Conservation (phyloP, 2,113 vertebrate species). For the Pteronura brasiliensis region DNA sequence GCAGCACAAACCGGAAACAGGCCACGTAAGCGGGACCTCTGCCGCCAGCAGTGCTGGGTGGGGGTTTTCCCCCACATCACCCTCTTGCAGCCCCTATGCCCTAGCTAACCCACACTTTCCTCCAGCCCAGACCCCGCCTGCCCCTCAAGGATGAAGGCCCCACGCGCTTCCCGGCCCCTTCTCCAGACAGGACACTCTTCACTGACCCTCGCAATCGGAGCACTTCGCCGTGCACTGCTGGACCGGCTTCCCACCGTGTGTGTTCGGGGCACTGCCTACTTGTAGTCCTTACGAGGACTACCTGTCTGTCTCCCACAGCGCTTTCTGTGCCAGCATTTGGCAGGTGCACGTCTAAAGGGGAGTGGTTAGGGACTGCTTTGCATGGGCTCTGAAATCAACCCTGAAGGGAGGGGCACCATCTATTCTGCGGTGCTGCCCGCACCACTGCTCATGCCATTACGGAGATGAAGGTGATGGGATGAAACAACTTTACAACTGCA, state of each 20-base stretch:
- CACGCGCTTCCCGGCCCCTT: background rate
- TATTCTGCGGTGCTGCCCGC: background rate
- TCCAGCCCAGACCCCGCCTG: too few species aligned
- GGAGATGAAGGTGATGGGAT: background rate
- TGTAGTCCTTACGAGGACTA: background rate
- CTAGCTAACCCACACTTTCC: background rate
- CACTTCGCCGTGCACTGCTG: background rate
- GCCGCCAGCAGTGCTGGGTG: background rate
- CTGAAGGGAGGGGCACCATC: too few species aligned
- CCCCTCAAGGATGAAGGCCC: background rate
- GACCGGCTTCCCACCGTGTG: background rate
- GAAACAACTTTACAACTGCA: background rate
- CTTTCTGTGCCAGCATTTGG: background rate
- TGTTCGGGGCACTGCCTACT: background rate
- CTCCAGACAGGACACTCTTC: background rate
- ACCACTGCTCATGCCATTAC: background rate
- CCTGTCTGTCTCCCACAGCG: background rate
- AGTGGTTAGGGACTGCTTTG: background rate
- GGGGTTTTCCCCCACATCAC: background rate
- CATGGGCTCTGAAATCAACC: background rate
- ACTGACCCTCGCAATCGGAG: background rate
- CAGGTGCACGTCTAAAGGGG: background rate
- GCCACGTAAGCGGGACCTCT: background rate
- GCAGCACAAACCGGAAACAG: background rate
- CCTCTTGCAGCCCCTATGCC: too few species aligned